Evolutionary conservation across 1,140 invertebrate species (phyloP).

Genomic region (Drosophila ironensis): DNA sequence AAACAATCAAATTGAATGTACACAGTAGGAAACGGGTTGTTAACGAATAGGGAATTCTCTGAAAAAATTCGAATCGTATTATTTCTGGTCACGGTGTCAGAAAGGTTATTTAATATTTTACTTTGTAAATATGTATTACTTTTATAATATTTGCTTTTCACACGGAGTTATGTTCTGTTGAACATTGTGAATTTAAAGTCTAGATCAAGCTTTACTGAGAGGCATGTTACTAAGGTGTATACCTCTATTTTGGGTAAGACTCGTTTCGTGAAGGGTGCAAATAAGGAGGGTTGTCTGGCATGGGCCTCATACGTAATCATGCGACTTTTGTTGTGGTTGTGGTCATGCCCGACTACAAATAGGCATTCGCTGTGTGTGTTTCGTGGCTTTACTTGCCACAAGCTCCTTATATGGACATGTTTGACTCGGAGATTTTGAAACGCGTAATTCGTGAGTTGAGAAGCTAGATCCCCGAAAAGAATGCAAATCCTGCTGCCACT

Average conservation of each 20-base stretch:
- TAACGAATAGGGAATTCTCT: neutral
- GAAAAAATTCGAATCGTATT: no score
- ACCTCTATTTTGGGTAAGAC: no score
- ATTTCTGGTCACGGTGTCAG: no score
- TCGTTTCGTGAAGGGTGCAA: constrained; percentile 20
- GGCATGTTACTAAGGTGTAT: no score
- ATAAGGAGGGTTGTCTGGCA: constrained; percentile 34
- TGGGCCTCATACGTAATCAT: constrained; percentile 58
- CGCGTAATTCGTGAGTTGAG: constrained; percentile 38
- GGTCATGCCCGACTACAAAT: constrained; percentile 31
- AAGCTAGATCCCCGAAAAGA: constrained; percentile 28
- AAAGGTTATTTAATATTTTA: no score
- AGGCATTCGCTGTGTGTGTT: constrained; percentile 46
- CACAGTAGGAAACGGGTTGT: neutral
- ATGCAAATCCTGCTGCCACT: constrained; percentile 11
- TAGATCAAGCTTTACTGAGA: no score
- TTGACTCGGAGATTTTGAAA: constrained; percentile 42
- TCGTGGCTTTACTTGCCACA: constrained; percentile 10
- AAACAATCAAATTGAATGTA: constrained; percentile 24
- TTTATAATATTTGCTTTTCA: no score
- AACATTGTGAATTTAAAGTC: no score
- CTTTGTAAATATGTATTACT: no score
- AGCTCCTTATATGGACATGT: constrained; percentile 61
- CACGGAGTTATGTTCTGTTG: no score
- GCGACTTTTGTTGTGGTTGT: constrained; percentile 29